Evolutionary conservation across 2,888 invertebrate species (phyloP).

Genomic region (Euproctis similis): DNA sequence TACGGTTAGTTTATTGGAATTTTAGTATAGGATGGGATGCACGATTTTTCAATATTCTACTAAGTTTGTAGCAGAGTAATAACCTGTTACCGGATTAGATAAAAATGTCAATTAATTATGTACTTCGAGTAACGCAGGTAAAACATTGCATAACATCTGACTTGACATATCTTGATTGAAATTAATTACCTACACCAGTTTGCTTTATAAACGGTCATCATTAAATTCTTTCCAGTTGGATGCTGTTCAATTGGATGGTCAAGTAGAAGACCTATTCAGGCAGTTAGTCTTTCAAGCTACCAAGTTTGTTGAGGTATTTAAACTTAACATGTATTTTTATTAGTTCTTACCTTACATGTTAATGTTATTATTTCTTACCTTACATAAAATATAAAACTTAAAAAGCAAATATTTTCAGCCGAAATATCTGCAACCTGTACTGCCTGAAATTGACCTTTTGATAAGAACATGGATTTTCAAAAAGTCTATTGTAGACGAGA

Average conservation of each 20-base stretch:
- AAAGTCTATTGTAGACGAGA: constrained; percentile 80
- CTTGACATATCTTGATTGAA: no score
- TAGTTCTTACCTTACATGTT: no score
- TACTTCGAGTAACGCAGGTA: constrained; percentile 65
- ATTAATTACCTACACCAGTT: not conserved
- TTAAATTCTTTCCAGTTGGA: constrained; percentile 76
- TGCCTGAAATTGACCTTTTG: constrained; percentile 83
- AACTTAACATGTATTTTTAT: no score
- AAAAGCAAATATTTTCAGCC: constrained; percentile 77
- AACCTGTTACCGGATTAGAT: no score
- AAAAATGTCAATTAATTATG: constrained; percentile 53
- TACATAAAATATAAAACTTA: constrained; percentile 27
- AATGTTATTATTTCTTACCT: no score
- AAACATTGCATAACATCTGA: no score
- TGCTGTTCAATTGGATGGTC: constrained; percentile 86
- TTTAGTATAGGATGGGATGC: no score
- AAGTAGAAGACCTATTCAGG: constrained; percentile 83
- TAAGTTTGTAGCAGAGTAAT: no score
- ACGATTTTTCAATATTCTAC: no score
- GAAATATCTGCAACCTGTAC: constrained; percentile 73
- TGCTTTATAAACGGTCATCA: not conserved
- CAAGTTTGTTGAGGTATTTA: constrained; percentile 81
- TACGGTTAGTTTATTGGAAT: no score
- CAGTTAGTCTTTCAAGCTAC: constrained; percentile 78
- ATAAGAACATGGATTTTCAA: constrained; percentile 81